These are phyloP conservation scores for Larimichthys polyactis DNA, from an alignment of 2,113 vertebrate genomes.

Conservation along the genomic window DNA sequence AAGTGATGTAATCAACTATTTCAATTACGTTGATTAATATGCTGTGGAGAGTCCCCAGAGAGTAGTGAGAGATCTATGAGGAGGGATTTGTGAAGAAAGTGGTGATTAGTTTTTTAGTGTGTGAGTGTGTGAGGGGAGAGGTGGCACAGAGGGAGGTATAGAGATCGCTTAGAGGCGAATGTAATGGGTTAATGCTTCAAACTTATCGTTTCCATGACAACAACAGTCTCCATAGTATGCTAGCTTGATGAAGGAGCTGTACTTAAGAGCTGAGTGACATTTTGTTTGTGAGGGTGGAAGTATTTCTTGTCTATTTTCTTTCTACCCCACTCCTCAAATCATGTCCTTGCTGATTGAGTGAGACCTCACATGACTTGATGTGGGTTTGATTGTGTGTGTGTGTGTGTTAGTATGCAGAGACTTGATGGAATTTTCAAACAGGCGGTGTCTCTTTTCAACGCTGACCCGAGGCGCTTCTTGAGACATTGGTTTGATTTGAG, in stretches of 20 bases:
- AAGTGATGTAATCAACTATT: slow-evolving; percentile 80
- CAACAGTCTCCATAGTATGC: slow-evolving; percentile 21
- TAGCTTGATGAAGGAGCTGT: slow-evolving; percentile 40
- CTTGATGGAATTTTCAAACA: slow-evolving; percentile 14
- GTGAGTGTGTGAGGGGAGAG: neutral
- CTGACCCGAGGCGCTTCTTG: slow-evolving; percentile 8
- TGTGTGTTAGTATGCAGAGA: slow-evolving; percentile 4
- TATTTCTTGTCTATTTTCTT: neutral
- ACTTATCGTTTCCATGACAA: slow-evolving; percentile 69
- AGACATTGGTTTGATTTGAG: slow-evolving; percentile 9
- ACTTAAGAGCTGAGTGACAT: slow-evolving; percentile 30
- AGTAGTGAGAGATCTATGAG: slow-evolving; percentile 67
- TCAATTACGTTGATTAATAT: slow-evolving; percentile 80
- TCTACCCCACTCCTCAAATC: neutral
- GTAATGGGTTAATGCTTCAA: slow-evolving; percentile 61
- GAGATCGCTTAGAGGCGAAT: neutral
- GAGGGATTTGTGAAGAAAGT: slow-evolving; percentile 73
- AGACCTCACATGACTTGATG: neutral
- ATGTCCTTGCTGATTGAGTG: slow-evolving; percentile 17
- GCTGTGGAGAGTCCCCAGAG: slow-evolving; percentile 67
- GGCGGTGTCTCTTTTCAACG: neutral
- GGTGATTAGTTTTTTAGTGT: slow-evolving; percentile 69
- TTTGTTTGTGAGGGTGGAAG: slow-evolving; percentile 17
- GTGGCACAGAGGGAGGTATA: neutral
- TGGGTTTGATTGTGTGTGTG: neutral